Percentiles rank a stretch among this genome's conserved stretches.
phyloP scores from a whole-genome alignment of 2,888 invertebrate genomes.

The Cerastis leucographa region DNA sequence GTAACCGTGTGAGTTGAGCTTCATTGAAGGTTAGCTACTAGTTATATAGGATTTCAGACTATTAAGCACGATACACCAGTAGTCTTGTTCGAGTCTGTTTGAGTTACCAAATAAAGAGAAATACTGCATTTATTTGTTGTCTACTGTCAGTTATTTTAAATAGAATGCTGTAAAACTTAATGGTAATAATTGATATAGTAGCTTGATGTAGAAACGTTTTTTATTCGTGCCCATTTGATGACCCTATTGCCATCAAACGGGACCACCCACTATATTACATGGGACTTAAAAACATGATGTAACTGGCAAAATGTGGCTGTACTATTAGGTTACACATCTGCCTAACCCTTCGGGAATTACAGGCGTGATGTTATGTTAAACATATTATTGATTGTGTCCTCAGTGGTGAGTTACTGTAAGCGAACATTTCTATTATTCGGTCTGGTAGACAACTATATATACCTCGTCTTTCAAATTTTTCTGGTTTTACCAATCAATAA shows the following conservation, averaged over 20 bases:
- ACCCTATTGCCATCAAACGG: no score
- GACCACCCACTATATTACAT: no score
- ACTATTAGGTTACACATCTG: background rate
- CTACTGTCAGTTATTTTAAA: background rate
- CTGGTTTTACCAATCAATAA: background rate
- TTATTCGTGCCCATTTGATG: no score
- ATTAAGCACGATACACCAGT: background rate
- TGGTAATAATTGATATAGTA: background rate
- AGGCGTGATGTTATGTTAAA: no score
- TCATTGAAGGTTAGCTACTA: conserved; percentile 50
- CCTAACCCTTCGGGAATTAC: background rate
- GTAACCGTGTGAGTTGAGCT: conserved; percentile 47
- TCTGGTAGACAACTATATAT: background rate
- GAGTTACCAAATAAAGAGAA: background rate
- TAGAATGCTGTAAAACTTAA: background rate
- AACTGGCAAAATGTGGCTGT: background rate
- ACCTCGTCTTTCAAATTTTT: background rate
- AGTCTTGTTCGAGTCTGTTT: background rate
- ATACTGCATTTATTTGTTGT: background rate
- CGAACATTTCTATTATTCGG: background rate
- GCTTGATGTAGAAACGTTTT: no score
- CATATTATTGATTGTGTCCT: no score
- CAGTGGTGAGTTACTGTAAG: background rate
- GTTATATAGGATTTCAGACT: conserved; percentile 7
- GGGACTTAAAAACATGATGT: background rate